Percentiles rank a stretch among this genome's conserved stretches.
phyloP scores from a whole-genome alignment of 2,888 invertebrate species.

The Platycnemis pennipes region DNA sequence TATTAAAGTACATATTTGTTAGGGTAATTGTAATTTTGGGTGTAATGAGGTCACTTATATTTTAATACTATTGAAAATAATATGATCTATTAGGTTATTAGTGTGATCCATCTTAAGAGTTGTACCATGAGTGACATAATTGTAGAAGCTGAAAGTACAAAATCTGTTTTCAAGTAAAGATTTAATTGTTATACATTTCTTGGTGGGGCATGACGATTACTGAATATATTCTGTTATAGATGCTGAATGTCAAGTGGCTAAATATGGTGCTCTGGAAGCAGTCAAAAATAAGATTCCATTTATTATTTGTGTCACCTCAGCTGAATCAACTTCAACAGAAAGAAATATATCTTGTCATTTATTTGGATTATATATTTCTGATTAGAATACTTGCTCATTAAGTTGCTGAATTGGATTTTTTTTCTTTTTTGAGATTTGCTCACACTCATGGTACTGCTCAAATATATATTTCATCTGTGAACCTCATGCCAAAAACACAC shows the following conservation, averaged over 20 bases:
- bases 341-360: not conserved
- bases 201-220: too few relatives aligned
- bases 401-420: not conserved
- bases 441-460: constrained; percentile 20
- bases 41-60: constrained; percentile 28
- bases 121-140: constrained; percentile 4
- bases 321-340: not conserved
- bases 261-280: not conserved
- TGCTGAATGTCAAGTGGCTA: not conserved
- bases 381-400: too few relatives aligned
- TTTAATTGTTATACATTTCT: too few relatives aligned
- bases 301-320: not conserved
- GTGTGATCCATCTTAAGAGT: not conserved
- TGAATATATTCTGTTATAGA: not conserved
- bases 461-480: not conserved
- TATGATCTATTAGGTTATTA: not conserved
- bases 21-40: not conserved
- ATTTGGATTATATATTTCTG: too few relatives aligned
- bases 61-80: not conserved
- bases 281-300: not conserved
- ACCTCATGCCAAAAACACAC: not conserved
- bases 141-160: not conserved
- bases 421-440: not conserved
- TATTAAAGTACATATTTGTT: not conserved
- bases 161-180: not conserved